phyloP scores from a whole-genome alignment of 2,888 invertebrate species.

The Rhagonycha lutea region DNA sequence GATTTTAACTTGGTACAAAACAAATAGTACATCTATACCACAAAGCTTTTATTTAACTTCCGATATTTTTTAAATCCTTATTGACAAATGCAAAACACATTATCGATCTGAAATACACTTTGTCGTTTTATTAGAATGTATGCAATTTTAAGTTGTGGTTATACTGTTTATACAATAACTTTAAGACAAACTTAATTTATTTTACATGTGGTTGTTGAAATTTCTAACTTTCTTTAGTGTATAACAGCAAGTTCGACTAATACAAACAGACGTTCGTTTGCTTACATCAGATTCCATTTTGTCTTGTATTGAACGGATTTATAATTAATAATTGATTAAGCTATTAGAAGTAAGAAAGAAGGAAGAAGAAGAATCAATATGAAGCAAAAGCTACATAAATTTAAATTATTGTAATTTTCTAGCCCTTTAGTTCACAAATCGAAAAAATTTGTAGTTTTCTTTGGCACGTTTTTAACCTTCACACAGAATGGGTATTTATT shows the following conservation, averaged over 20 bases:
- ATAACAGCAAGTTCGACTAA: background rate
- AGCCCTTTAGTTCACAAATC: background rate
- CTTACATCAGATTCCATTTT: background rate
- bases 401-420: too few species aligned
- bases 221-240: background rate
- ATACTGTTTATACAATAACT: background rate
- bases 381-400: too few species aligned
- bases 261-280: background rate
- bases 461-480: too few species aligned
- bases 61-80: slow-evolving; percentile 5
- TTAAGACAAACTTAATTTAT: background rate
- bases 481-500: too few species aligned
- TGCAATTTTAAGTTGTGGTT: background rate
- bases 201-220: background rate
- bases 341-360: too few species aligned
- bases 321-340: too few species aligned
- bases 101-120: background rate
- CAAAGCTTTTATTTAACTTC: slow-evolving; percentile 1
- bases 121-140: background rate
- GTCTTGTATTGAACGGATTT: background rate
- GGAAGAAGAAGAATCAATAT: too few species aligned
- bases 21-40: slow-evolving; percentile 5
- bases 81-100: background rate
- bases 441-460: too few species aligned
- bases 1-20: slow-evolving; percentile 13